Conservation (phyloP, 2,888 invertebrate species). For the Sphecodes monilicornis region DNA sequence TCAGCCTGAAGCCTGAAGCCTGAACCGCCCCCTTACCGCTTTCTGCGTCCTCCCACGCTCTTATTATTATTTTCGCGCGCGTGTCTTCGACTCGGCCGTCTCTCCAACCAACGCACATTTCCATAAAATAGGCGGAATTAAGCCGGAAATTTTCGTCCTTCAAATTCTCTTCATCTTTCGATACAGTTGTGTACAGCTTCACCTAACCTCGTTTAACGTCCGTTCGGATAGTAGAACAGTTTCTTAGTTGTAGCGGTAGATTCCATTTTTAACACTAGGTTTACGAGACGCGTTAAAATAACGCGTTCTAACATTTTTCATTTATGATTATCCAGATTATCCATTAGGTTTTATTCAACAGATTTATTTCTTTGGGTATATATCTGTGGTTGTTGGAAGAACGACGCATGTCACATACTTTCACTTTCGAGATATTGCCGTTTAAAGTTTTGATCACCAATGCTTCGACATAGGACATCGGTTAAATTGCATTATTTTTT, state of each 20-base stretch:
- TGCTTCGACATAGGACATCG: no score
- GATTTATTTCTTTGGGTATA: no score
- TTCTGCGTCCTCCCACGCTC: slow-evolving; percentile 20
- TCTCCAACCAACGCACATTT: slow-evolving; percentile 31
- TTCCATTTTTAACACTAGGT: no score
- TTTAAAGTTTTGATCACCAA: no score
- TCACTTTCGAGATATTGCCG: no score
- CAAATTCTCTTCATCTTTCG: not conserved
- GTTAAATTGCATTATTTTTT: no score
- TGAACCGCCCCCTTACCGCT: slow-evolving; percentile 37
- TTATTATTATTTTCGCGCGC: slow-evolving; percentile 71
- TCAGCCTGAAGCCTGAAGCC: slow-evolving; percentile 12
- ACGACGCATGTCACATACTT: no score
- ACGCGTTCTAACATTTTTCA: no score
- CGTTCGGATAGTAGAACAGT: not conserved
- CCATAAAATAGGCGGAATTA: not conserved
- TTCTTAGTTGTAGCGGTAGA: not conserved
- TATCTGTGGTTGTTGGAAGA: no score
- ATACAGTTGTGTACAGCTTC: not conserved
- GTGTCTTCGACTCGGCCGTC: slow-evolving; percentile 30
- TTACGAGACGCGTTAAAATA: no score
- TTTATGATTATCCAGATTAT: no score
- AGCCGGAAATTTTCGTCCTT: not conserved
- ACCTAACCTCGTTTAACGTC: not conserved
- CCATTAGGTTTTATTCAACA: no score